Evolutionary conservation across 2,113 vertebrate species (phyloP), one percentile per base, ranked within the genome.

Genomic region (Aegithalos caudatus): DNA sequence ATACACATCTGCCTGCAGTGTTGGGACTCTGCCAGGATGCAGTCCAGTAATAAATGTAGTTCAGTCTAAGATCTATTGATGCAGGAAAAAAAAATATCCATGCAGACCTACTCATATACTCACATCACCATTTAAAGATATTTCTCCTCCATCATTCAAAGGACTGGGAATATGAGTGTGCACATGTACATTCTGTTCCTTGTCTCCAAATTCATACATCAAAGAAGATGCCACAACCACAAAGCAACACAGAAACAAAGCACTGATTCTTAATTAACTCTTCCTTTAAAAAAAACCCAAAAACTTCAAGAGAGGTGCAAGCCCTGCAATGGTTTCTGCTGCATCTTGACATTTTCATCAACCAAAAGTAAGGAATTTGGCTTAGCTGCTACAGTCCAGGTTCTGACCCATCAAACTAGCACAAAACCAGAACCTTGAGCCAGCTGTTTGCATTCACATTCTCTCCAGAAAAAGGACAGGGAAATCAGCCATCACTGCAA

Each of bases 21-120:
- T 18, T 96, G 95, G 90, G 69, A 45, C 25, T n/a, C 42, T 65
- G 92, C 94, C 96, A 97, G 88, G 76, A 94, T 84, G 90, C 90
- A 88, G 90, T 35, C 69, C 80, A 84, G 51, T 54, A 79, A 94
- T 57, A 87, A 90, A 83, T 1, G 0, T 44, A 88, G 44, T 71
- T 92, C 35, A 73, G 72, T 67, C 65, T 65, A 64, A 92, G 44
- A 84, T 60, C 64, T 81, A 48, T 50, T 83, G 25, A 56, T 27
- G 31, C 23, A 35, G 31, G 27, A 24, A 65, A 66, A 65, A 66
- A 79, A 76, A 38, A 56, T 9, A 48, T 8, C 44, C 20, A 37
- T 3, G 25, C 60, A 69, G 82, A 88, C 31, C 72, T 81, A 74
- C 50, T 92, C 1, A 0, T 61, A 70, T 0, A 3, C 20, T 57